Percentiles rank a stretch among this genome's conserved stretches.
phyloP scores from a whole-genome alignment of 2,113 vertebrate genomes.

The Myiozetetes cayanensis region DNA sequence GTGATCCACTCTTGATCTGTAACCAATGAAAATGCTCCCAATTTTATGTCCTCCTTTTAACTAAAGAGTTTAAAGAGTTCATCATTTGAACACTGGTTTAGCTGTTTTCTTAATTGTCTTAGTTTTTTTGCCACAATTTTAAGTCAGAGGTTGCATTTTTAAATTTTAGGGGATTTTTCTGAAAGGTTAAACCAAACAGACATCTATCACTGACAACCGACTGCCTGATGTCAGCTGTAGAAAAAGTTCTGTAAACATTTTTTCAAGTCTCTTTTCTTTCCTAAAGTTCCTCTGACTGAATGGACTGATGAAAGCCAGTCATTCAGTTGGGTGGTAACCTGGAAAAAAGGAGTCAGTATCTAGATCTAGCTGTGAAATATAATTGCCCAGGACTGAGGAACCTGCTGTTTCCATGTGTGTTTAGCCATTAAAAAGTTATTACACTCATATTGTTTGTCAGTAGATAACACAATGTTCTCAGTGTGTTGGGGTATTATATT shows the following conservation, averaged over 20 bases:
- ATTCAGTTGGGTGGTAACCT: background rate
- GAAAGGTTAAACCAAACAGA: background rate
- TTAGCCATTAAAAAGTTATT: constrained; percentile 26
- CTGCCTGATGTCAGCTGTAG: background rate
- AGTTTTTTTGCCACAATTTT: background rate
- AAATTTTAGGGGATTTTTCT: background rate
- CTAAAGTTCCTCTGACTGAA: background rate
- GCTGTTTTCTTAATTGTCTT: background rate
- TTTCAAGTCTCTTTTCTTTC: background rate
- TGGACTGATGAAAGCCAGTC: background rate
- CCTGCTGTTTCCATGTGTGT: constrained; percentile 15
- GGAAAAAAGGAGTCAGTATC: background rate
- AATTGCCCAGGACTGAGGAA: background rate
- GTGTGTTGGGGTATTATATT: background rate
- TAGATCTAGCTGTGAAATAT: constrained; percentile 22
- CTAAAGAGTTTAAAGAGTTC: background rate
- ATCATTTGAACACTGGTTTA: background rate
- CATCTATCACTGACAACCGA: background rate
- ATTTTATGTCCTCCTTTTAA: background rate
- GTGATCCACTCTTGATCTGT: background rate
- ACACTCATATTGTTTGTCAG: background rate
- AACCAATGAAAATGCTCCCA: background rate
- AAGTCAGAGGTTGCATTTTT: background rate
- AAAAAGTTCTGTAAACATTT: background rate
- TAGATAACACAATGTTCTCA: background rate